Evolutionary conservation across 2,888 invertebrate genomes (phyloP).

Genomic region (Hermaeophaga mercurialis): DNA sequence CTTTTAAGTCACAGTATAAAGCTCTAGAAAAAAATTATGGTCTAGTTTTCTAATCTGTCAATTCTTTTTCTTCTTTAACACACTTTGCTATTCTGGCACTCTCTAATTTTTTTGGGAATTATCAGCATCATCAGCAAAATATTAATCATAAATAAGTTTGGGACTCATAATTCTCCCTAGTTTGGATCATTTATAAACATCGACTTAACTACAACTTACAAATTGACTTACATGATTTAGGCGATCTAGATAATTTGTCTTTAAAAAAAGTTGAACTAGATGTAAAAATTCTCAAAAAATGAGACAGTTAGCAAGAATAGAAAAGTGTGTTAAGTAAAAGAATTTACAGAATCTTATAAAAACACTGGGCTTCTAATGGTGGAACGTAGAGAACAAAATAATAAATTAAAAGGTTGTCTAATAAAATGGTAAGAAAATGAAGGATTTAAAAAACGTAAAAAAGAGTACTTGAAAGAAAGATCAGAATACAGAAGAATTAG

Average conservation of each 20-base stretch:
- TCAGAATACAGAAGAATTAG: constrained; percentile 84
- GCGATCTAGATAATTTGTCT: constrained; percentile 83
- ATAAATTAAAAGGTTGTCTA: constrained; percentile 72
- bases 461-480: constrained; percentile 81
- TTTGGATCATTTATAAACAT: too few relatives aligned
- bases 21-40: too few relatives aligned
- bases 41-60: too few relatives aligned
- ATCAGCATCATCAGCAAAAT: too few relatives aligned
- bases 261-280: constrained; percentile 88
- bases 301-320: constrained; percentile 77
- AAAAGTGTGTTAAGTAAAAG: constrained; percentile 77
- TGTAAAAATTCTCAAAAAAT: constrained; percentile 86
- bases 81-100: too few relatives aligned
- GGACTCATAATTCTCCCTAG: too few relatives aligned
- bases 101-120: too few relatives aligned
- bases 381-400: constrained; percentile 74
- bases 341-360: constrained; percentile 77
- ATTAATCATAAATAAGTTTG: too few relatives aligned
- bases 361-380: constrained; percentile 69
- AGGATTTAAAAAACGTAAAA: constrained; percentile 72
- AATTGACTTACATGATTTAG: constrained; percentile 57
- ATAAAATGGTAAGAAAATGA: constrained; percentile 78
- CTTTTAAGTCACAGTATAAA: too few relatives aligned
- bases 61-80: too few relatives aligned
- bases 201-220: too few relatives aligned